phyloP scores from a whole-genome alignment of 2,888 invertebrate genomes.

The Drosophila sordidula region DNA sequence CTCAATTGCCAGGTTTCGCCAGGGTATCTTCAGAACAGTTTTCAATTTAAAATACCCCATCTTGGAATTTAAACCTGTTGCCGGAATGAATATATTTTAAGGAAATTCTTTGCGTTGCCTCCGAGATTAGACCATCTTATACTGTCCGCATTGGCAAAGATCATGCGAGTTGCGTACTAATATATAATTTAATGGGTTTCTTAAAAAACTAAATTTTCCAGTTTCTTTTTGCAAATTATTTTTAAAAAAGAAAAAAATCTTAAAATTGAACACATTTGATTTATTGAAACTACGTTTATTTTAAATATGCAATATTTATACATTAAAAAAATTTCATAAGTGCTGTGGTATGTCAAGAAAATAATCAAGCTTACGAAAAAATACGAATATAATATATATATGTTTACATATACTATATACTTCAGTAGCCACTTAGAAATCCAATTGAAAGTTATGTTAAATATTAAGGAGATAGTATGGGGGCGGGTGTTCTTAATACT shows the following conservation, averaged over 20 bases:
- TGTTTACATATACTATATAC: neutral
- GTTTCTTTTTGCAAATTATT: too few species aligned
- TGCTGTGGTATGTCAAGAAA: slow-evolving; percentile 4
- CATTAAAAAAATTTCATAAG: slow-evolving; percentile 6
- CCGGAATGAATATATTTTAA: too few species aligned
- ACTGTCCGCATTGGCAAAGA: too few species aligned
- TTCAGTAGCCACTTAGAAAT: neutral
- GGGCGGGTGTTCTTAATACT: neutral
- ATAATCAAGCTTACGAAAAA: slow-evolving; percentile 2
- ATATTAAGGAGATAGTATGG: neutral
- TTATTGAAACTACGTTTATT: slow-evolving; percentile 32
- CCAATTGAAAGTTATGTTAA: neutral
- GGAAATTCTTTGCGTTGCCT: too few species aligned
- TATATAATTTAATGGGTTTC: too few species aligned
- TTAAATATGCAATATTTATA: slow-evolving; percentile 15
- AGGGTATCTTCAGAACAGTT: too few species aligned
- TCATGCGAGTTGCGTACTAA: too few species aligned
- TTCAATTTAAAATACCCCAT: too few species aligned
- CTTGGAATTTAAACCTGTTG: too few species aligned
- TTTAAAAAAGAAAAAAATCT: neutral
- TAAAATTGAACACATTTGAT: neutral
- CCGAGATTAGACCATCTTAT: too few species aligned
- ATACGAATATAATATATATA: neutral
- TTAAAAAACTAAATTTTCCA: too few species aligned
- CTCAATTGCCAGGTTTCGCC: too few species aligned